Percentiles rank a stretch among this genome's conserved stretches.
phyloP scores from a whole-genome alignment of 1,140 invertebrate genomes.

The Drosophila sechellia region DNA sequence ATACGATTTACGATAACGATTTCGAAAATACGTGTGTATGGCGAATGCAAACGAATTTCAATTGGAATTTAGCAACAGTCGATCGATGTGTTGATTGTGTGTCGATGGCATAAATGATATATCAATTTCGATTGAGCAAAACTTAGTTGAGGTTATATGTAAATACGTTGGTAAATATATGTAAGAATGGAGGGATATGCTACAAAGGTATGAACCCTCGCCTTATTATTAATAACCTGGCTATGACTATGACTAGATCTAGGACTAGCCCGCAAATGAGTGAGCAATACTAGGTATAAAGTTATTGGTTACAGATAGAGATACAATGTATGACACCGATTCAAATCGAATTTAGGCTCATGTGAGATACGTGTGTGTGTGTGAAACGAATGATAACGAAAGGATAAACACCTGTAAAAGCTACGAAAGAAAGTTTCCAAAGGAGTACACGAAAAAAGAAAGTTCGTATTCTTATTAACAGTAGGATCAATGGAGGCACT shows the following conservation, averaged over 20 bases:
- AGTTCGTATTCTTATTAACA: conserved; percentile 58
- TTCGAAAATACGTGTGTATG: conserved; percentile 59
- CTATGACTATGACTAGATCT: conserved; percentile 33
- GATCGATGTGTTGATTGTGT: conserved; percentile 33
- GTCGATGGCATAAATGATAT: conserved; percentile 60
- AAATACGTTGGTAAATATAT: conserved; percentile 21
- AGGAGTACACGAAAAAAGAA: conserved; percentile 53
- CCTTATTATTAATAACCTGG: conserved; percentile 3
- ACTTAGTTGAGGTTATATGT: conserved; percentile 14
- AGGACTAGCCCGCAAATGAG: conserved; percentile 30
- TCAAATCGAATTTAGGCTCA: conserved; percentile 27
- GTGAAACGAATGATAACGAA: conserved; percentile 45
- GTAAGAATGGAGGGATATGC: conserved; percentile 10
- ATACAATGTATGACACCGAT: conserved; percentile 26
- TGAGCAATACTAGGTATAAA: conserved; percentile 33
- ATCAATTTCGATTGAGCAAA: conserved; percentile 58
- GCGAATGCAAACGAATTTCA: conserved; percentile 65
- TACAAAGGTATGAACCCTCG: conserved; percentile 11
- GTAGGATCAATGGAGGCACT: conserved; percentile 33
- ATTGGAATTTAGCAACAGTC: conserved; percentile 60
- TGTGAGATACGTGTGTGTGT: conserved; percentile 14
- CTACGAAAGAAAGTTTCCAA: conserved; percentile 64
- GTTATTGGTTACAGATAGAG: conserved; percentile 22
- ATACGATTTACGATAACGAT: conserved; percentile 60
- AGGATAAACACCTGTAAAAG: conserved; percentile 79